Percentiles rank a stretch among this genome's conserved stretches.
These are phyloP conservation scores for Notocelia uddmanniana DNA, from an alignment of 2,888 invertebrate species.

Conservation along the genomic window DNA sequence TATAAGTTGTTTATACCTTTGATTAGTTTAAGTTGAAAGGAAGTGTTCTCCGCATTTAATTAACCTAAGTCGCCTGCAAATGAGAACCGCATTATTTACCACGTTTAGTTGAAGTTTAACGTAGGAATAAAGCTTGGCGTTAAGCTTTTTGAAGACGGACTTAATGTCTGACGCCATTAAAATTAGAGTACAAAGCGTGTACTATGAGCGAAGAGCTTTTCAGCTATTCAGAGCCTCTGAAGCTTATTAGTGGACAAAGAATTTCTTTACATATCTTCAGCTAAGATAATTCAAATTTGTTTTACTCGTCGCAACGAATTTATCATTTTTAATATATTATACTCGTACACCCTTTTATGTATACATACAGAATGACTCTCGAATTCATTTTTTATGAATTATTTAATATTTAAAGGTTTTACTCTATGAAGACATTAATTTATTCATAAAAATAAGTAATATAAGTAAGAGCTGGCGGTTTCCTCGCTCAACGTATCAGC, in stretches of 20 bases:
- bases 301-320: constrained; percentile 2
- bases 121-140: constrained; percentile 16
- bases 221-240: constrained; percentile 14
- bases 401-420: too few species aligned
- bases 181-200: constrained; percentile 24
- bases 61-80: constrained; percentile 11
- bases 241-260: constrained; percentile 19
- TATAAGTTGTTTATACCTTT: too few species aligned
- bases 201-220: constrained; percentile 12
- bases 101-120: constrained; percentile 2
- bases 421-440: too few species aligned
- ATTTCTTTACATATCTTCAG: constrained; percentile 7
- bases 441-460: too few species aligned
- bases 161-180: constrained; percentile 28
- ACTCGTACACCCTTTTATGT: too few species aligned
- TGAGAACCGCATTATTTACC: constrained; percentile 23
- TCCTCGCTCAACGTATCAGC: too few species aligned
- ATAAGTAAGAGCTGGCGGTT: too few species aligned
- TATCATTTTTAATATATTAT: not conserved
- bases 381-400: too few species aligned
- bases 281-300: constrained; percentile 5
- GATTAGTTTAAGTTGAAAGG: not conserved
- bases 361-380: too few species aligned
- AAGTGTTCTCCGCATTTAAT: constrained; percentile 21
- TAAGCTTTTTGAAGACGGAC: constrained; percentile 23